Conservation (phyloP, 2,797 vertebrate species). For the Pangasius larnaudii region DNA sequence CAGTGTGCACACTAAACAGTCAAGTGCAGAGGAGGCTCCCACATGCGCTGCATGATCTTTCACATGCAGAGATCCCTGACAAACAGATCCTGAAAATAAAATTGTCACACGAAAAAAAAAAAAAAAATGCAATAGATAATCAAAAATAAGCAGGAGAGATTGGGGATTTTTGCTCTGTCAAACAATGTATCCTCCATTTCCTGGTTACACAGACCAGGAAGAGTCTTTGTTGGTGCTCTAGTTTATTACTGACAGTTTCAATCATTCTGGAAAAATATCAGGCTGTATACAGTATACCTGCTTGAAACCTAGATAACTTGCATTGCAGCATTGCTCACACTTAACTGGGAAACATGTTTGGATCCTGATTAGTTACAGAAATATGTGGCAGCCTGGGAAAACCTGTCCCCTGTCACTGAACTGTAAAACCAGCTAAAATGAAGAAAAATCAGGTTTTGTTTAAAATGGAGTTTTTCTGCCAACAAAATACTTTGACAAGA, state of each 20-base stretch:
- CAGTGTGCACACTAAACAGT: background rate
- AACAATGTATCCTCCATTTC: background rate
- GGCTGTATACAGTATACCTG: background rate
- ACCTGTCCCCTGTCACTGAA: background rate
- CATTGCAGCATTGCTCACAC: background rate
- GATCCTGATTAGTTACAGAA: background rate
- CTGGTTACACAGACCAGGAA: background rate
- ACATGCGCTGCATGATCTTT: slow-evolving; percentile 13
- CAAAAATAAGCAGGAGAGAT: background rate
- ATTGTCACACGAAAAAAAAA: background rate
- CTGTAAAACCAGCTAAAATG: background rate
- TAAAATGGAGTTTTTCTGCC: background rate
- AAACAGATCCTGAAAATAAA: background rate
- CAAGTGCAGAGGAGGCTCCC: slow-evolving; percentile 4
- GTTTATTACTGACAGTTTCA: background rate
- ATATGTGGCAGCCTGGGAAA: background rate
- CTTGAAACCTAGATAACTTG: background rate
- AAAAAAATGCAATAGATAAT: background rate
- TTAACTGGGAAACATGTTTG: background rate
- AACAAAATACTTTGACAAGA: background rate
- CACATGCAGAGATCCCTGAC: slow-evolving; percentile 10
- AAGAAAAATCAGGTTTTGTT: background rate
- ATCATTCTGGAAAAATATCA: background rate
- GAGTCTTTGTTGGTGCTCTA: background rate
- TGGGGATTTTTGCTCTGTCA: background rate